These are phyloP conservation scores for Sepioteuthis lessoniana DNA, from an alignment of 2,888 invertebrate genomes.

Conservation along the genomic window DNA sequence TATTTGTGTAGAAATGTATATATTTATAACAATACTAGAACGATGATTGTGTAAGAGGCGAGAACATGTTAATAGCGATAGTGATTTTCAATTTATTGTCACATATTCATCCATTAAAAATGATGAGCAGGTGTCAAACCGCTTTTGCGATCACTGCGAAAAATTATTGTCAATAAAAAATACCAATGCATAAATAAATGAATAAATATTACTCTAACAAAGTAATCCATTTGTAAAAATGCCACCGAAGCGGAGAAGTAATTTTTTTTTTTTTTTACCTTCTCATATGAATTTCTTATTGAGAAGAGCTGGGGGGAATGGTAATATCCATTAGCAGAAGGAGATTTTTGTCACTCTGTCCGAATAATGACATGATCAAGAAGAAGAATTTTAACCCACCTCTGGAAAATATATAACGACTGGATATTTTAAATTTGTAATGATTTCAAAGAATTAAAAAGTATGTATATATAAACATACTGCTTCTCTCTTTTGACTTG, in stretches of 20 bases:
- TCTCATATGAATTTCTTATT: background rate
- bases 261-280: too few relatives aligned
- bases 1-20: too few relatives aligned
- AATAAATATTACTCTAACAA: background rate
- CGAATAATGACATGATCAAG: background rate
- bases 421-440: too few relatives aligned
- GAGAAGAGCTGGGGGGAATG: background rate
- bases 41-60: too few relatives aligned
- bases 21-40: too few relatives aligned
- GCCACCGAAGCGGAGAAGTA: background rate
- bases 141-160: background rate
- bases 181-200: background rate
- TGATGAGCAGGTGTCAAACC: conserved; percentile 33
- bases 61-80: background rate
- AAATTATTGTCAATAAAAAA: background rate
- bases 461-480: too few relatives aligned
- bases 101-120: background rate
- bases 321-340: background rate
- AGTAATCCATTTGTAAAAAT: background rate
- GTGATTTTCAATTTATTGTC: background rate
- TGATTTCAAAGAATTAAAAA: too few relatives aligned
- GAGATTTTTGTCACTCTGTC: background rate
- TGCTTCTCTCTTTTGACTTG: too few relatives aligned
- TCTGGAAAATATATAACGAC: too few relatives aligned
- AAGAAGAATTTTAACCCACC: too few relatives aligned